phyloP scores from a whole-genome alignment of 2,888 invertebrate genomes.

The Oegoconia quadripuncta region DNA sequence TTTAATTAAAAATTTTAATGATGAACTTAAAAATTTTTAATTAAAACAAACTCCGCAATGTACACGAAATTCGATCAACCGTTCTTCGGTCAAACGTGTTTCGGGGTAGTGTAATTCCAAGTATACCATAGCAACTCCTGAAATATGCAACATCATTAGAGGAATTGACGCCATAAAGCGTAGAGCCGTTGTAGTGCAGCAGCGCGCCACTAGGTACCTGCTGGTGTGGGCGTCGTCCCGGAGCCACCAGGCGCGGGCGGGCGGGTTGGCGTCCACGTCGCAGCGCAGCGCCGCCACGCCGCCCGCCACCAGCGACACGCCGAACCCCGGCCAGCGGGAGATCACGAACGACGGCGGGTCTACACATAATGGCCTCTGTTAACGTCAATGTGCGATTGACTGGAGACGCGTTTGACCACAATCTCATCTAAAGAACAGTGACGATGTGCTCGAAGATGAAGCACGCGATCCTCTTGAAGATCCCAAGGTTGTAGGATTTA shows the following conservation, averaged over 20 bases:
- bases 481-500: no score
- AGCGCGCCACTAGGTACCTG: slow-evolving; percentile 13
- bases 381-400: not conserved
- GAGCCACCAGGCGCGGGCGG: slow-evolving; percentile 91
- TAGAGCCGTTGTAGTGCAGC: no score
- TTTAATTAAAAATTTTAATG: no score
- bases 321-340: slow-evolving; percentile 95
- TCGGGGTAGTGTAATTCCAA: no score
- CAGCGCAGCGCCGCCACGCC: slow-evolving; percentile 94
- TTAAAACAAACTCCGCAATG: no score
- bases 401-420: not conserved
- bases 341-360: slow-evolving; percentile 96
- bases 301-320: slow-evolving; percentile 92
- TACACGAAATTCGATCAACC: no score
- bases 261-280: slow-evolving; percentile 95
- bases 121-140: no score
- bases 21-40: no score
- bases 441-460: not conserved
- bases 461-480: no score
- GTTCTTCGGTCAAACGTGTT: no score
- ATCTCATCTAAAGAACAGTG: not conserved
- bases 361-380: slow-evolving; percentile 41
- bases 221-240: slow-evolving; percentile 78
- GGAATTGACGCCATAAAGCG: no score
- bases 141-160: no score